Percentiles rank a stretch among this genome's conserved stretches.
These are phyloP conservation scores for Odontamblyopus rebecca DNA, from an alignment of 2,797 vertebrate genomes.

Conservation along the genomic window DNA sequence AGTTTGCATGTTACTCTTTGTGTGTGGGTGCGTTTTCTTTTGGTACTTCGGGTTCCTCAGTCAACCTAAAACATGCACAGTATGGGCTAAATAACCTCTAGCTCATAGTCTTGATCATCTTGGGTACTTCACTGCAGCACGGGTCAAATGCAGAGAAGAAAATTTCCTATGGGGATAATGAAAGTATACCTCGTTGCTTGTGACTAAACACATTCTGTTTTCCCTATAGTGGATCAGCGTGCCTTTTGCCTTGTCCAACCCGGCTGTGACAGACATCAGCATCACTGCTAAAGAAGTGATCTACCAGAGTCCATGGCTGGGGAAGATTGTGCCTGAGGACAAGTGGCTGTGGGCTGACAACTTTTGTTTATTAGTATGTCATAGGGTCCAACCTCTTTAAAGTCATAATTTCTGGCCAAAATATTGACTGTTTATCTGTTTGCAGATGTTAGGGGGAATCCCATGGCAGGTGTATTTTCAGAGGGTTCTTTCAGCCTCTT, in stretches of 20 bases:
- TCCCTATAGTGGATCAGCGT: slow-evolving; percentile 91
- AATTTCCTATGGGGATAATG: background rate
- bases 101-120: background rate
- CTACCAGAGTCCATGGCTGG: slow-evolving; percentile 91
- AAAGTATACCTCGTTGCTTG: background rate
- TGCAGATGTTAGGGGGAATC: slow-evolving; percentile 94
- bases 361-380: slow-evolving; percentile 89
- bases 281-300: slow-evolving; percentile 83
- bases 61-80: background rate
- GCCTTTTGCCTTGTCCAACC: slow-evolving; percentile 90
- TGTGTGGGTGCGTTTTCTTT: background rate
- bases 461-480: slow-evolving; percentile 99
- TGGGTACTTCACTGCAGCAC: too few relatives aligned
- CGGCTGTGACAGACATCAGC: slow-evolving; percentile 89
- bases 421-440: slow-evolving; percentile 67
- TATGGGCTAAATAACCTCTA: background rate
- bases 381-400: background rate
- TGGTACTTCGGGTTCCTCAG: background rate
- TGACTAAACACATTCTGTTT: slow-evolving; percentile 7
- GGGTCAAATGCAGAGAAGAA: too few relatives aligned
- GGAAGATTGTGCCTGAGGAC: slow-evolving; percentile 81
- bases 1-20: background rate
- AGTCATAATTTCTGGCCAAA: slow-evolving; percentile 15
- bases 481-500: slow-evolving; percentile 95
- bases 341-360: slow-evolving; percentile 91